phyloP scores from a whole-genome alignment of 2,797 vertebrate species.

The Schizopygopsis pylzovi region DNA sequence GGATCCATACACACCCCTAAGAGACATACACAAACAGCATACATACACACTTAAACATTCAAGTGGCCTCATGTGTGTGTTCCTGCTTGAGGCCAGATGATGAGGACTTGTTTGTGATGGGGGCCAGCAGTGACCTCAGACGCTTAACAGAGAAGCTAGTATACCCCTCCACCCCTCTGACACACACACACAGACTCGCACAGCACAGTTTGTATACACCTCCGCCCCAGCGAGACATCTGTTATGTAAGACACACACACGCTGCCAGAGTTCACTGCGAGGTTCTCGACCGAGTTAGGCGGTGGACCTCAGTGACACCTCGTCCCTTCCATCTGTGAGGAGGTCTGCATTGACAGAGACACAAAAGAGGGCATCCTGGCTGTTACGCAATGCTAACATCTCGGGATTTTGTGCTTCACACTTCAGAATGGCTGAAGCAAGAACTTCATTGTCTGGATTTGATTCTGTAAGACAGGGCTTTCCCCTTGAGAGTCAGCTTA shows the following conservation, averaged over 20 bases:
- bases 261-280: slow-evolving; percentile 37
- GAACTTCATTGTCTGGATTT: slow-evolving; percentile 19
- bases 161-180: slow-evolving; percentile 45
- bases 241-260: slow-evolving; percentile 57
- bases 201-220: slow-evolving; percentile 13
- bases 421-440: slow-evolving; percentile 21
- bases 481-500: slow-evolving; percentile 28
- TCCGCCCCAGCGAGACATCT: slow-evolving; percentile 54
- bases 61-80: slow-evolving; percentile 36
- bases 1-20: slow-evolving; percentile 19
- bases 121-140: slow-evolving; percentile 54
- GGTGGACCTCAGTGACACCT: slow-evolving; percentile 40
- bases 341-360: slow-evolving; percentile 41
- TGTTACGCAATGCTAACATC: slow-evolving; percentile 33
- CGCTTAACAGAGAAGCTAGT: slow-evolving; percentile 53
- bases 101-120: slow-evolving; percentile 49
- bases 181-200: slow-evolving; percentile 24
- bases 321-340: slow-evolving; percentile 39
- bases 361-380: slow-evolving; percentile 38
- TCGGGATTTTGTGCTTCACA: slow-evolving; percentile 16
- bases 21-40: slow-evolving; percentile 5
- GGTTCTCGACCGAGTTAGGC: slow-evolving; percentile 29
- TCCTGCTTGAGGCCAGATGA: slow-evolving; percentile 38
- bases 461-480: slow-evolving; percentile 37
- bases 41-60: slow-evolving; percentile 29